Percentiles rank a stretch among this genome's conserved stretches.
Evolutionary conservation across 1,140 invertebrate species (phyloP).

Genomic region (Drosophila littoralis): DNA sequence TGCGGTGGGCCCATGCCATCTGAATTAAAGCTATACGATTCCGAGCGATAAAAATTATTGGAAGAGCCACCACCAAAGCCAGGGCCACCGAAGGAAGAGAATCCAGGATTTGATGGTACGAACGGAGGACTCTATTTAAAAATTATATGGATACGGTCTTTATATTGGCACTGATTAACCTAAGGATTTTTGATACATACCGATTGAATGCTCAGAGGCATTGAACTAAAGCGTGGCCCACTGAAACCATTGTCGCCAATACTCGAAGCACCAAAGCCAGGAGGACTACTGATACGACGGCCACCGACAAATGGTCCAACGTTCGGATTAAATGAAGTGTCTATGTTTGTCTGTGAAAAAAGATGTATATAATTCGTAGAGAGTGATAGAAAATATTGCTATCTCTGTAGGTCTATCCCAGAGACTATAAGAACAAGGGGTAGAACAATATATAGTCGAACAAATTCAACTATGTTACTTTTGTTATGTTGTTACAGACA

Average conservation of each 20-base stretch:
- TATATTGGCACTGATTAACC: not conserved
- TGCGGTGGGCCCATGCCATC: conserved; percentile 57
- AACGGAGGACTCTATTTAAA: conserved; percentile 1
- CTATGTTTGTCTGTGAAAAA: not conserved
- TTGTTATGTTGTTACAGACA: too few species aligned
- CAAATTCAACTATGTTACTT: too few species aligned
- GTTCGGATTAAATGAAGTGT: not conserved
- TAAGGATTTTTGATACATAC: not conserved
- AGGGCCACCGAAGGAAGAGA: not conserved
- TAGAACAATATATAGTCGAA: too few species aligned
- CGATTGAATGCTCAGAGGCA: not conserved
- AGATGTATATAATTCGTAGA: not conserved
- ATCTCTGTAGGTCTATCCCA: too few species aligned
- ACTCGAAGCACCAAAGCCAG: not conserved
- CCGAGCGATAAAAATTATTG: conserved; percentile 52
- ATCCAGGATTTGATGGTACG: not conserved
- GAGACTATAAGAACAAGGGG: too few species aligned
- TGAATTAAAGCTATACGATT: conserved; percentile 58
- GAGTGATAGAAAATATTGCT: not conserved
- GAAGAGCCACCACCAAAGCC: conserved; percentile 2
- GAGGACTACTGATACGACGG: not conserved
- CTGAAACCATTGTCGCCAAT: not conserved
- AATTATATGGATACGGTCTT: not conserved
- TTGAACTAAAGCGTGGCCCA: not conserved
- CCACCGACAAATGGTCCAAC: not conserved